These are phyloP conservation scores for Trematomus bernacchii DNA, from an alignment of 2,797 vertebrate species.

Conservation along the genomic window DNA sequence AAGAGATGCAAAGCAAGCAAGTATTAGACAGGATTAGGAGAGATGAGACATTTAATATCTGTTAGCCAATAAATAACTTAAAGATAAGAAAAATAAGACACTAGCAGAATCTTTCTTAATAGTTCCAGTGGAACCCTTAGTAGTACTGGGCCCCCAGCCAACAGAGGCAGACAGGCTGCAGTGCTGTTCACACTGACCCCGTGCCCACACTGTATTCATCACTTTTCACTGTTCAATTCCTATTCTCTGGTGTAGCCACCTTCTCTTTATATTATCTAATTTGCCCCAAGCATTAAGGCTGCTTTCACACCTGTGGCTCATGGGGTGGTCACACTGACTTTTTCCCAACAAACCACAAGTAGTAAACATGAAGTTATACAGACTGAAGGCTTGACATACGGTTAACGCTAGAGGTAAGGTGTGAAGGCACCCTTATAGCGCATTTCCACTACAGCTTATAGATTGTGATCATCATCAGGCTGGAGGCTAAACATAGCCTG, in stretches of 20 bases:
- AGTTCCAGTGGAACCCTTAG: slow-evolving; percentile 37
- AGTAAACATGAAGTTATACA: too few species aligned
- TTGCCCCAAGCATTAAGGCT: slow-evolving; percentile 39
- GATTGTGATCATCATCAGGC: slow-evolving; percentile 33
- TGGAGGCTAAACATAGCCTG: neutral
- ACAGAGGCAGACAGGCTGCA: slow-evolving; percentile 67
- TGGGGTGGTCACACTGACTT: too few species aligned
- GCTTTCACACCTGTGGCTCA: too few species aligned
- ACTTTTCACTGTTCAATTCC: slow-evolving; percentile 51
- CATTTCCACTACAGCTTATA: too few species aligned
- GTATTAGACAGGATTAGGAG: too few species aligned
- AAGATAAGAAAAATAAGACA: slow-evolving; percentile 13
- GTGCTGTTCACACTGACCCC: slow-evolving; percentile 60
- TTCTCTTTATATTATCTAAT: slow-evolving; percentile 45
- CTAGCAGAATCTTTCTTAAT: slow-evolving; percentile 37
- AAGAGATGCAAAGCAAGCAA: neutral
- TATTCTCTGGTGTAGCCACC: slow-evolving; percentile 56
- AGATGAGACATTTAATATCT: too few species aligned
- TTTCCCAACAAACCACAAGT: too few species aligned
- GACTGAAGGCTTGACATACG: too few species aligned
- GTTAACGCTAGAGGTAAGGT: too few species aligned
- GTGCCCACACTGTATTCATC: slow-evolving; percentile 70
- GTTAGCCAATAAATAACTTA: neutral
- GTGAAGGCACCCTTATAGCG: too few species aligned
- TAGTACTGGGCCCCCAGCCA: slow-evolving; percentile 62